Evolutionary conservation across 2,797 vertebrate genomes (phyloP), one percentile per base, ranked within the genome.

Genomic region (Cyprinodon diabolis): DNA sequence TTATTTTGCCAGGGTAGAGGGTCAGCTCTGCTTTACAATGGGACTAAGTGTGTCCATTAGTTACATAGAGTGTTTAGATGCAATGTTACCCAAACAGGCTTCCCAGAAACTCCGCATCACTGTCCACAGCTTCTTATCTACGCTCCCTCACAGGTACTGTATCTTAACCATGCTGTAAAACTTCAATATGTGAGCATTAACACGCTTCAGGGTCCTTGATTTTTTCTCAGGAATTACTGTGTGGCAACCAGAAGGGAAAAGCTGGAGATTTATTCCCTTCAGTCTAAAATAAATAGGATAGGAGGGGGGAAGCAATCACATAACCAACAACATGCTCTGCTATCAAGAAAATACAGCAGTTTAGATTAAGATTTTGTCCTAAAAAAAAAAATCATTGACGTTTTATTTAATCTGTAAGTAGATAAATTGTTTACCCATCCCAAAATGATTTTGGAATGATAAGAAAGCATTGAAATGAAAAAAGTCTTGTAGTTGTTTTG

Each of bases 141-240:
- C 71, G 84, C 86, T 81, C 82, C 90, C 91, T 93, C 86, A 81
- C 90, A 92, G 91, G 89, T 90, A 69, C 92, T 92, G 90, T 93
- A 95, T 94, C 93, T 93, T 93, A 93, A 93, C 93, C 93, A 81
- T 79, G 92, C 90, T 93, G 91, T 92, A 93, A 93, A 90, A 94
- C 93, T 93, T 93, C 93, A 93, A 93, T 93, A 93, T 94, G 93
- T 93, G 91, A 91, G 93, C 90, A 94, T 94, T 94, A 94, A 93
- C 94, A 95, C 93, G 94, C 94, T 95, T 94, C 94, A 95, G 89
- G 94, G 93, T 94, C 83, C 92, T 93, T 89, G 93, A 91, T 93
- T 95, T 93, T 91, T 92, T 92, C 87, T 87, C 91, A 91, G 84
- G 92, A 95, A 94, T 94, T 93, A 93, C 92, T 92, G 86, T 87